Conservation (phyloP, 2,797 vertebrate species). For the Centroberyx gerrardi region DNA sequence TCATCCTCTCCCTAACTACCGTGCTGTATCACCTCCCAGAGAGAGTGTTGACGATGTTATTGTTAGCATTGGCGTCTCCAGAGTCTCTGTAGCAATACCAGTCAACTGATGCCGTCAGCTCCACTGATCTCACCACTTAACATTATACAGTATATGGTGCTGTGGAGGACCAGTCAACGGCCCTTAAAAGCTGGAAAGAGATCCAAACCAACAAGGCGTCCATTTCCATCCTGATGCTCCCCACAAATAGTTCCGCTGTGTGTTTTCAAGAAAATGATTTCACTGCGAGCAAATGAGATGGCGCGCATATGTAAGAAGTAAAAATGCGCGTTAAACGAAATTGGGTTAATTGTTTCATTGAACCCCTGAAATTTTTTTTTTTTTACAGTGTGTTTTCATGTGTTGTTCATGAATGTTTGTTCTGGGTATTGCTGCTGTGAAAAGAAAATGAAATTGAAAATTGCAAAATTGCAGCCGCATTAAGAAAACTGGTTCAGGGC, state of each 20-base stretch:
- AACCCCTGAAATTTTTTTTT: slow-evolving; percentile 15
- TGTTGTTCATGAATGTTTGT: slow-evolving; percentile 18
- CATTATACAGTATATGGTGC: slow-evolving; percentile 35
- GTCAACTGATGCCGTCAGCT: slow-evolving; percentile 68
- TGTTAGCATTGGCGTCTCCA: slow-evolving; percentile 72
- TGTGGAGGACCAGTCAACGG: slow-evolving; percentile 45
- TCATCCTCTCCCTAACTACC: slow-evolving; percentile 11
- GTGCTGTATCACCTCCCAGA: slow-evolving; percentile 58
- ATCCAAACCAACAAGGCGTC: slow-evolving; percentile 27
- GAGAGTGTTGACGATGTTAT: slow-evolving; percentile 78
- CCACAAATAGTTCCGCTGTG: slow-evolving; percentile 36
- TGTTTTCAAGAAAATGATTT: slow-evolving; percentile 29
- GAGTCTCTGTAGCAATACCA: slow-evolving; percentile 71
- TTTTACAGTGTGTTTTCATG: slow-evolving; percentile 36
- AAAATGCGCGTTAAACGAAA: slow-evolving; percentile 53
- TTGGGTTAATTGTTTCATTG: slow-evolving; percentile 58
- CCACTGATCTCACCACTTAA: slow-evolving; percentile 37
- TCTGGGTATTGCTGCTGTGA: slow-evolving; percentile 41
- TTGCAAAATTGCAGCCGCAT: slow-evolving; percentile 53
- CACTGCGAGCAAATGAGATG: slow-evolving; percentile 46
- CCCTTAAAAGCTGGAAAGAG: slow-evolving; percentile 40
- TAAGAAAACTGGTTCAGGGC: slow-evolving; percentile 57
- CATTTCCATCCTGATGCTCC: slow-evolving; percentile 33
- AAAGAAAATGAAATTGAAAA: slow-evolving; percentile 52
- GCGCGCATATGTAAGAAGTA: slow-evolving; percentile 51